Base-by-base conservation (phyloP, 2,797 vertebrate genomes). In the Pseudocheirus occidentalis region DNA sequence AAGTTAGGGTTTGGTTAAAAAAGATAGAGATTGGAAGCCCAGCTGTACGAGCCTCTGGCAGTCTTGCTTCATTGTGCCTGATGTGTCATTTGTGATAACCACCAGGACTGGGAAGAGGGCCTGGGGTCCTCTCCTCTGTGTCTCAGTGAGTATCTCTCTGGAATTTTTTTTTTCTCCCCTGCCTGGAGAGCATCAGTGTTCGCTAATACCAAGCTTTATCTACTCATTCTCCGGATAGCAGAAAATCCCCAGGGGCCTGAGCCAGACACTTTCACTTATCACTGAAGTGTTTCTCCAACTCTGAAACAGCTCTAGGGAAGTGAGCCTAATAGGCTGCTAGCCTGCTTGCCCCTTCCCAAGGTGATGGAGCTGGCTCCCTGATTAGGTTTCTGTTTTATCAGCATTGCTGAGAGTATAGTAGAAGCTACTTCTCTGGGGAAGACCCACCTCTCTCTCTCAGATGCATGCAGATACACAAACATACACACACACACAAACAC, bases 391-490 rank as follows among this genome's bases (percentile, higher is more conserved):
- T 0, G 0, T 55, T 50, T 50, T 21, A 0, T 50, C 4, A 0
- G 91, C 40, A 24, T 57, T 90, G 5, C 21, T 9, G 55, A 56
- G 91, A n/a, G 90, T 87, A 14, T 34, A 53, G 4, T 2, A 34
- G 53, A n/a, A 89, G 24, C 24, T 0, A 0, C 0, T 2, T 58
- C 4, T n/a, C 53, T 0, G 0, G 31, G n/a, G 50, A 59, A 55
- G 90, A n/a, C 31, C 34, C 55, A 87, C 54, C 27, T 55, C 55
- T 0, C 13, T 92, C 56, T 27, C 14, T 59, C 21, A 6, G n/a
- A 55, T 0, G 0, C 50, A 50, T 0, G 0, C 10, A 14, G 50
- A 52, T 4, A 0, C 0, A 0, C 57, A 27, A 54, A 13, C 4
- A 4, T 3, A 10, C 1, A 11, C 24, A 24, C 7, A 27, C 55